Base-by-base conservation (phyloP, 2,113 vertebrate species). In the Myrmecophaga tridactyla region DNA sequence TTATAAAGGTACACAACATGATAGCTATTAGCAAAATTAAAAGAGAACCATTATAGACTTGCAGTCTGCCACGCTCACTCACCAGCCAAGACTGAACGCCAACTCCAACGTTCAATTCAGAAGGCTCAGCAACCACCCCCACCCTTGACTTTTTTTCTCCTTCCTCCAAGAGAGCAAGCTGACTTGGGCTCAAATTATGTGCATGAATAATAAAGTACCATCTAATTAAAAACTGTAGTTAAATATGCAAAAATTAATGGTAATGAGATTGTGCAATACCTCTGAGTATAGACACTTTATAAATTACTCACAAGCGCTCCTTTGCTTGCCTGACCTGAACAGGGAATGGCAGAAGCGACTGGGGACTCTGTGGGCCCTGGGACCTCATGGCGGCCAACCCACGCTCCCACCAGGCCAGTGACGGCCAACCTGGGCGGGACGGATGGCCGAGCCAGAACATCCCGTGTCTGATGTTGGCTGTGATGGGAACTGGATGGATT, bases 191-290 rank as follows among this genome's bases (percentile, higher is more conserved):
- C 98, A 99, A 99, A 99, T 99, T 99, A 99, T 99, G 99, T 99
- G 99, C 99, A 99, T 99, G 99, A 99, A 99, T 99, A 99, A 99
- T 99, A 99, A 99, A 99, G 99, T 99, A 99, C 99, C 99, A 98
- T 99, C 99, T 99, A 99, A 99, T 99, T 99, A 99, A 99, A 99
- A 99, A 99, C 98, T 99, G 99, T 99, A 99, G 99, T 99, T 99
- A 99, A 99, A 99, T 99, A 99, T 99, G 99, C 99, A 99, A 99
- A 99, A 99, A 99, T 98, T 99, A 99, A 99, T 99, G 99, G 99
- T 99, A 99, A 99, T 99, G 99, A 99, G 99, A 99, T 99, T 99
- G 99, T 98, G 99, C 99, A 99, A 99, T 99, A 98, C 99, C 99
- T 99, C 98, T 75, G 99, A 99, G 99, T 99, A 99, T 98, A 99